Evolutionary conservation across 2,113 vertebrate genomes (phyloP), one percentile per base, ranked within the genome.

Genomic region (Festucalex cinctus): DNA sequence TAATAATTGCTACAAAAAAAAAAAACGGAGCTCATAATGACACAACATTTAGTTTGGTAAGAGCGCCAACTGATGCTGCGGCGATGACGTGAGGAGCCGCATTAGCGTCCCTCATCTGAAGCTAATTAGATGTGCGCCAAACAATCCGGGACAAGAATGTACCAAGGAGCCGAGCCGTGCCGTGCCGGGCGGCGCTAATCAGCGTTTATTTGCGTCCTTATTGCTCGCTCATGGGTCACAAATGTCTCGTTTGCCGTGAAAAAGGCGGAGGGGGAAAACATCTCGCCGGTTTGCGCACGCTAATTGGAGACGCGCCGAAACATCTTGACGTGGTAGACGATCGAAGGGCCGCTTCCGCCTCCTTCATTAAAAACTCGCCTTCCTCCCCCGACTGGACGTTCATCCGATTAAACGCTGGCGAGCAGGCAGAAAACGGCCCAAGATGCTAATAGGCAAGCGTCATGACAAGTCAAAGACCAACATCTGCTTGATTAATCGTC

Each of bases 281-380:
- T 63, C 4, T 8, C 58, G 64, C 69, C 9, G 59, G 59, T 37
- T 66, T 36, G 44, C 20, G 16, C 28, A 1, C 75, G 81, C 82
- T 89, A 88, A 90, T 90, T 86, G 83, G 79, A 70, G 79, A 71
- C 67, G 83, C 75, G 81, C 83, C 68, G 68, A 71, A 86, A 79
- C 77, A 72, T 84, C 78, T 85, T 81, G 73, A 79, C 53, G 60
- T 49, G 66, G 66, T 85, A 84, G 82, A 84, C 80, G 36, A 84
- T 80, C 80, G 80, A 66, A 85, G 75, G 36, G 48, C 49, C 75
- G 13, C 56, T 32, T 2, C 28, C 2, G 28, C 28, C 28, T 86
- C 74, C 70, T 88, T 85, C 84, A 90, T 88, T 88, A 85, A 87
- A 81, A 83, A 71, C 73, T 84, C 81, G 82, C 77, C 70, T 86